Evolutionary conservation across 2,113 vertebrate genomes (phyloP).

Genomic region (Chaetodon auriga): DNA sequence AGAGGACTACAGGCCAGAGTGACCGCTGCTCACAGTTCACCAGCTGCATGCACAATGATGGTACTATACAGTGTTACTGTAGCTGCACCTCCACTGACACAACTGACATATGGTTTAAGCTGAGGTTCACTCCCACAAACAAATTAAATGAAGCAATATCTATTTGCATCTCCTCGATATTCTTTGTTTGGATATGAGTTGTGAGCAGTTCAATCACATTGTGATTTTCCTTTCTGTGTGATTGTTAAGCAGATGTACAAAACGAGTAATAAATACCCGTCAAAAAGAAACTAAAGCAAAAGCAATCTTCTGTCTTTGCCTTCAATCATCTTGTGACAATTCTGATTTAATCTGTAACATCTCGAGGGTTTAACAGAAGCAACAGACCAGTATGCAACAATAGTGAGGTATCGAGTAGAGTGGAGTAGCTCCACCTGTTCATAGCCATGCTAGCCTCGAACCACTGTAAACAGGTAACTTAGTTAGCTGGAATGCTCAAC

Average conservation of each 20-base stretch:
- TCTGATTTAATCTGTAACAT: background rate
- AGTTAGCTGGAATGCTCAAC: too few relatives aligned
- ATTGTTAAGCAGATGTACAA: too few relatives aligned
- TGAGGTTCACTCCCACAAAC: background rate
- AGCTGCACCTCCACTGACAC: background rate
- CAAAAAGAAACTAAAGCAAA: too few relatives aligned
- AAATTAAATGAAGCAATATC: background rate
- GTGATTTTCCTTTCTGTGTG: too few relatives aligned
- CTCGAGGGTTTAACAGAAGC: background rate
- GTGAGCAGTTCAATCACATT: background rate
- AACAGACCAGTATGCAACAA: background rate
- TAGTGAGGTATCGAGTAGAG: background rate
- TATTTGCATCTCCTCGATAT: background rate
- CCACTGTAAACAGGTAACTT: background rate
- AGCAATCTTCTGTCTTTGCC: background rate
- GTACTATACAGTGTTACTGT: background rate
- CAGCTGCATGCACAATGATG: background rate
- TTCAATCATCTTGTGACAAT: too few relatives aligned
- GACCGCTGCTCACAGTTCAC: slow-evolving; percentile 26
- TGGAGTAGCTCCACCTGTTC: background rate
- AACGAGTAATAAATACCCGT: too few relatives aligned
- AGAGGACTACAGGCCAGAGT: background rate
- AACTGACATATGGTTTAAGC: too few relatives aligned
- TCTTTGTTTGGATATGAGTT: background rate
- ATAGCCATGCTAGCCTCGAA: background rate